Evolutionary conservation across 2,888 invertebrate species (phyloP), one percentile per base, ranked within the genome.

Genomic region (Acanthosepion lycidas): DNA sequence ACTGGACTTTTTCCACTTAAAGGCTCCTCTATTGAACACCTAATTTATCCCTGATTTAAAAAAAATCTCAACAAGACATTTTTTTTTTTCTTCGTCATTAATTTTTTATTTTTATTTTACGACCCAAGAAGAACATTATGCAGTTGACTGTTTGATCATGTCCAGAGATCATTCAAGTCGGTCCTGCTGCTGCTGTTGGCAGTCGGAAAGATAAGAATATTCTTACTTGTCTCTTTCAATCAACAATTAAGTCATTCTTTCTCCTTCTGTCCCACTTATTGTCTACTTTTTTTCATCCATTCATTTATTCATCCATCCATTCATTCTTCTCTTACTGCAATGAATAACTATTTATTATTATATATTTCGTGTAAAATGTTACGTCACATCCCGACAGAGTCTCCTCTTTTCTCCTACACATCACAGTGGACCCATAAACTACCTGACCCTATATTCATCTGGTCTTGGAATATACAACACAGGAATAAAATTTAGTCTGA

Each of bases 401-500:
- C 78, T 78, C 15, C 78, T n/a, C n/a, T 78, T 78, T n/a, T 78
- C 78, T n/a, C 78, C n/a, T 59, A 59, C 59, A 59, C 59, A 59
- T 59, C 59, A 33, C 78, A 78, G 12, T 78, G 78, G 78, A 78
- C 78, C 78, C 78, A 78, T 78, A 78, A 33, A 78, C 78, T 78
- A 78, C 78, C 78, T 33, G 78, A 78, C n/a, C 78, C 78, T 78
- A 33, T 78, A 33, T 78, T 78, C 78, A 78, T n/a, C 23, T 33
- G n/a, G 78, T 78, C 78, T n/a, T 51, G 93, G 93, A 53, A 53
- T 93, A 53, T 93, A 92, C 92, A 42, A 48, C 48, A 92, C 92
- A 48, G 92, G 23, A 42, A 48, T 92, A 92, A 92, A 49, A 48
- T 92, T 42, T 92, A 93, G 93, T 93, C 93, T 53, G 93, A 93